Conservation (phyloP, 2,888 invertebrate species). For the Drosophila putrida region DNA sequence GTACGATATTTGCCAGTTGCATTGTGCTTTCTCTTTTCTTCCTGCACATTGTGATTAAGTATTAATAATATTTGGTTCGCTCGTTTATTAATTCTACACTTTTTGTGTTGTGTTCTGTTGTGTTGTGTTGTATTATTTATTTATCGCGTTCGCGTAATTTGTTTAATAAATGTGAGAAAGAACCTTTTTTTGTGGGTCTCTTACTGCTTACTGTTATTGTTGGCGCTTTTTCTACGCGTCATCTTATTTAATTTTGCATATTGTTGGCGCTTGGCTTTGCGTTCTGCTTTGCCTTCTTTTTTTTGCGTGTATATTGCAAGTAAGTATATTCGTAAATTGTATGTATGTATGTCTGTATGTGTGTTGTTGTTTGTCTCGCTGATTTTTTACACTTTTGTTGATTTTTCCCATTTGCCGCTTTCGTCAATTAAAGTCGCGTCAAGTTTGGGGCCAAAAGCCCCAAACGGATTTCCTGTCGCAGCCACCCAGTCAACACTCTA, state of each 20-base stretch:
- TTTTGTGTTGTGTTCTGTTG: background rate
- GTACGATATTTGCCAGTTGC: slow-evolving; percentile 37
- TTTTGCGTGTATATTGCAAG: slow-evolving; percentile 15
- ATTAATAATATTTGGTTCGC: slow-evolving; percentile 29
- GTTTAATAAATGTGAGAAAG: slow-evolving; percentile 79
- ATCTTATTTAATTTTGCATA: slow-evolving; percentile 81
- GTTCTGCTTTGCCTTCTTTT: slow-evolving; percentile 56
- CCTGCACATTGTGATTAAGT: slow-evolving; percentile 24
- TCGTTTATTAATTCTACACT: slow-evolving; percentile 38
- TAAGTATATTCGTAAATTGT: background rate
- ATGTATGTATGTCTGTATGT: slow-evolving; percentile 6
- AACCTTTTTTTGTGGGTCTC: slow-evolving; percentile 38
- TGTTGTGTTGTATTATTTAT: slow-evolving; percentile 37
- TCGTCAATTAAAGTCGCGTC: slow-evolving; percentile 72
- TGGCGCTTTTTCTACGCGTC: slow-evolving; percentile 68
- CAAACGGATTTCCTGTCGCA: slow-evolving; percentile 60
- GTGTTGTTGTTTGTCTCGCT: slow-evolving; percentile 47
- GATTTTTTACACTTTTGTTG: slow-evolving; percentile 65
- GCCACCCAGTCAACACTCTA: slow-evolving; percentile 39
- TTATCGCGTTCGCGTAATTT: slow-evolving; percentile 71
- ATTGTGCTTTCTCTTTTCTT: slow-evolving; percentile 52
- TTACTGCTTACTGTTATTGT: slow-evolving; percentile 55
- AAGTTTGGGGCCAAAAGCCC: slow-evolving; percentile 57
- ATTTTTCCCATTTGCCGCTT: slow-evolving; percentile 63
- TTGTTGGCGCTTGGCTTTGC: slow-evolving; percentile 49